phyloP scores from a whole-genome alignment of 2,888 invertebrate genomes.

The Acrobasis repandana region DNA sequence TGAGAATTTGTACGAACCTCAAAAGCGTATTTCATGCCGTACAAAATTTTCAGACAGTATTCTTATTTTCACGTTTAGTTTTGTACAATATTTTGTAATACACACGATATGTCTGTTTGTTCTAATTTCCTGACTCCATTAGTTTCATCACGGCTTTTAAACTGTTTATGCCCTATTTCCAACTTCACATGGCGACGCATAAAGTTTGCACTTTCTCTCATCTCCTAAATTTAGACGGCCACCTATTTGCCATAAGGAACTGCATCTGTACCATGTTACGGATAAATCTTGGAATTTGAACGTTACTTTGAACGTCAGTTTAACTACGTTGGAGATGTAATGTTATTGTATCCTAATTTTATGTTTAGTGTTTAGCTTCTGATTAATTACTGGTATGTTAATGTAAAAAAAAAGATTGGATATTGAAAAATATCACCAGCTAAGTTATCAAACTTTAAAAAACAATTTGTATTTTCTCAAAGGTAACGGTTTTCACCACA shows the following conservation, averaged over 20 bases:
- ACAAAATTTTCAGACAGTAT: too few species aligned
- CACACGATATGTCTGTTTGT: conserved; percentile 1
- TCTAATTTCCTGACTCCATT: conserved; percentile 10
- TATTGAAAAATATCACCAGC: too few species aligned
- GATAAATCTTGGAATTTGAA: conserved; percentile 12
- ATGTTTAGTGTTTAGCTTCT: too few species aligned
- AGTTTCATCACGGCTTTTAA: conserved; percentile 13
- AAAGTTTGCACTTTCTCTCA: conserved; percentile 20
- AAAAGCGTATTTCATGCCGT: too few species aligned
- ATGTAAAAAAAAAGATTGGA: too few species aligned
- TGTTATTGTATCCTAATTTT: neutral
- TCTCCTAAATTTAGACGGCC: conserved; percentile 16
- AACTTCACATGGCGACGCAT: conserved; percentile 14
- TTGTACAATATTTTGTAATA: neutral
- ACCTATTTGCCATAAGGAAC: conserved; percentile 20
- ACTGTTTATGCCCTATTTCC: conserved; percentile 22
- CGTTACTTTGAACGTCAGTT: neutral
- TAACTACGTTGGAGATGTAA: neutral
- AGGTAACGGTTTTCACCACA: too few species aligned
- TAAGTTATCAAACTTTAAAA: too few species aligned
- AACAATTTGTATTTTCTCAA: too few species aligned
- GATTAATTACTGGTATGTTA: too few species aligned
- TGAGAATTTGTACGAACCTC: too few species aligned
- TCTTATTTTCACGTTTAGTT: neutral
- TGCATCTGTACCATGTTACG: conserved; percentile 9